phyloP scores from a whole-genome alignment of 2,797 vertebrate genomes.

The Myotis findleyi region DNA sequence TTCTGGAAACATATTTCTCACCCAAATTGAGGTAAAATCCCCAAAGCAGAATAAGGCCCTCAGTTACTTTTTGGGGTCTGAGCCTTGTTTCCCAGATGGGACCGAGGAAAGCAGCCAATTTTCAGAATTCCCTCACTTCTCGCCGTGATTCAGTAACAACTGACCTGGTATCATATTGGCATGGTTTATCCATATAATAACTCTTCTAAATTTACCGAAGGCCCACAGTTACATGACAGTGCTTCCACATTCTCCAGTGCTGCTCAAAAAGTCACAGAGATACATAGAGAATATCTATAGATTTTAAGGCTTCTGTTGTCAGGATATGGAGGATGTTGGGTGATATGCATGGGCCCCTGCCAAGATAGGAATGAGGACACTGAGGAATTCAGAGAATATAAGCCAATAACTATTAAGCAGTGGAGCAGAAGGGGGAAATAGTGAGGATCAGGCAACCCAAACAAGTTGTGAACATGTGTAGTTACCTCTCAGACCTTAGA shows the following conservation, averaged over 20 bases:
- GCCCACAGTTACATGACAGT: background rate
- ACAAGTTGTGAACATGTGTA: fast-evolving
- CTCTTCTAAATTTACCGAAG: background rate
- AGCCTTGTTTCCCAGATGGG: background rate
- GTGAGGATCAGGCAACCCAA: background rate
- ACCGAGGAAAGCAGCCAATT: background rate
- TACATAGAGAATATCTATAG: background rate
- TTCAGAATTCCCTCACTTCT: background rate
- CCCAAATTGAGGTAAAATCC: conserved; percentile 24
- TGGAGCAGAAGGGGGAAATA: fast-evolving
- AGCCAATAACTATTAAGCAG: background rate
- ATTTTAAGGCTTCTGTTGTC: background rate
- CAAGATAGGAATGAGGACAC: background rate
- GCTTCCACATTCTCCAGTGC: background rate
- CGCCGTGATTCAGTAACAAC: background rate
- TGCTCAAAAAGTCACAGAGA: background rate
- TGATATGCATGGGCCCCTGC: background rate
- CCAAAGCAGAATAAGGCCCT: conserved; percentile 24
- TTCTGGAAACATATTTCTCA: conserved; percentile 42
- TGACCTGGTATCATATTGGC: background rate
- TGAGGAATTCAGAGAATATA: background rate
- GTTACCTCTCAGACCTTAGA: background rate
- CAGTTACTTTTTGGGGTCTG: conserved; percentile 48
- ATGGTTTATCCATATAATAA: background rate
- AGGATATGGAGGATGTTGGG: background rate